Evolutionary conservation across 2,888 invertebrate species (phyloP), one percentile per base, ranked within the genome.

Genomic region (Keiferia lycopersicella): DNA sequence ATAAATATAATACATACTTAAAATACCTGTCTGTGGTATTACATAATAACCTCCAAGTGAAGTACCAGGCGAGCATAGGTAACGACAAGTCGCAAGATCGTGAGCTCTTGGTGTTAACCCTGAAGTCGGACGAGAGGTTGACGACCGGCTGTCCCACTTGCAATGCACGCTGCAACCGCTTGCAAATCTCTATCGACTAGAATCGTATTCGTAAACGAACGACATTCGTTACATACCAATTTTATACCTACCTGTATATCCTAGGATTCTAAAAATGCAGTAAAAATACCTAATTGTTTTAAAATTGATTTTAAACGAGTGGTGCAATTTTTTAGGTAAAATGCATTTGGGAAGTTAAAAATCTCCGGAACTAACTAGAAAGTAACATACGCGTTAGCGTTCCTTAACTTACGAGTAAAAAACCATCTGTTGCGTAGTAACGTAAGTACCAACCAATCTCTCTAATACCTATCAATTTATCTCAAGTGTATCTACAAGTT

Each of bases 91-190:
- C 67, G 71, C 73, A 65, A 74, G 73, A 75, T 76, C 77, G 75
- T 68, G 66, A 66, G 62, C 66, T 56, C 66, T 66, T 68, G 70
- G 68, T 69, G 77, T 79, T 91, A 90, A 89, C 91, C 91, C 88
- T 91, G 91, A 90, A 87, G 86, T 80, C 86, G 88, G 83, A 75
- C 88, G 87, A 64, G 84, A 84, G 89, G 87, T 91, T 90, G 82
- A 84, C 79, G 90, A 78, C 78, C 91, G 84, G 85, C 75, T 80
- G 72, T 85, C 90, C 91, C 75, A 91, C 87, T 86, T 91, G 84
- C 83, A 80, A 78, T 75, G 81, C 84, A 80, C 82, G 80, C 78
- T 80, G 84, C 78, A 75, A 80, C 78, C 76, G 81, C 80, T 87
- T 86, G 88, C 88, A 87, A 88, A 88, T 89, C 86, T 87, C 81